Evolutionary conservation across 2,888 invertebrate species (phyloP).

Genomic region (Lepidochitona cinerea): DNA sequence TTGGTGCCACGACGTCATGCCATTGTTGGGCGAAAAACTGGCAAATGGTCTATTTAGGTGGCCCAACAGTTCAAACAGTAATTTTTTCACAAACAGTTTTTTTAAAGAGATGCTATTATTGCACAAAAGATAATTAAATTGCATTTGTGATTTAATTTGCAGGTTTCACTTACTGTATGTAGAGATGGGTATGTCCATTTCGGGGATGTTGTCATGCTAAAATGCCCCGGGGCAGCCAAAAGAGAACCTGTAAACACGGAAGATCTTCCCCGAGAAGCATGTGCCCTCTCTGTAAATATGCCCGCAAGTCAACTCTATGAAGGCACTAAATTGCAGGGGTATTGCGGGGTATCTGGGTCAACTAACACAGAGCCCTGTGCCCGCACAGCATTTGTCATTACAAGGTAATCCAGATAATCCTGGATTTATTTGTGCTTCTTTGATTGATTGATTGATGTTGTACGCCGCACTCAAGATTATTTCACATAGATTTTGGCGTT

Average conservation of each 20-base stretch:
- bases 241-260: conserved; percentile 47
- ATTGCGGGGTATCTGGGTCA: conserved; percentile 43
- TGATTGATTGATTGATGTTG: too few species aligned
- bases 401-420: conserved; percentile 47
- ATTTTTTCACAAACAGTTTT: too few species aligned
- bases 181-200: conserved; percentile 65
- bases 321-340: conserved; percentile 38
- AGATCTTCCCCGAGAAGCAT: conserved; percentile 50
- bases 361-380: conserved; percentile 40
- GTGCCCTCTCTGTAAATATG: conserved; percentile 52
- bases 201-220: conserved; percentile 61
- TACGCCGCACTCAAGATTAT: too few species aligned
- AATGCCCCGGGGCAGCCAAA: conserved; percentile 53
- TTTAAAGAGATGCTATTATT: too few species aligned
- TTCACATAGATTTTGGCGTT: too few species aligned
- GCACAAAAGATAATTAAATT: too few species aligned
- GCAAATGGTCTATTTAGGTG: too few species aligned
- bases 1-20: too few species aligned
- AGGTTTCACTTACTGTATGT: conserved; percentile 59
- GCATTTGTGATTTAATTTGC: too few species aligned
- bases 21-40: too few species aligned
- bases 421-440: too few species aligned
- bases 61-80: too few species aligned
- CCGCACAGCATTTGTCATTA: conserved; percentile 55
- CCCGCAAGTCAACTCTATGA: conserved; percentile 14